Evolutionary conservation across 2,113 vertebrate genomes (phyloP).

Genomic region (Podarcis raffonei): DNA sequence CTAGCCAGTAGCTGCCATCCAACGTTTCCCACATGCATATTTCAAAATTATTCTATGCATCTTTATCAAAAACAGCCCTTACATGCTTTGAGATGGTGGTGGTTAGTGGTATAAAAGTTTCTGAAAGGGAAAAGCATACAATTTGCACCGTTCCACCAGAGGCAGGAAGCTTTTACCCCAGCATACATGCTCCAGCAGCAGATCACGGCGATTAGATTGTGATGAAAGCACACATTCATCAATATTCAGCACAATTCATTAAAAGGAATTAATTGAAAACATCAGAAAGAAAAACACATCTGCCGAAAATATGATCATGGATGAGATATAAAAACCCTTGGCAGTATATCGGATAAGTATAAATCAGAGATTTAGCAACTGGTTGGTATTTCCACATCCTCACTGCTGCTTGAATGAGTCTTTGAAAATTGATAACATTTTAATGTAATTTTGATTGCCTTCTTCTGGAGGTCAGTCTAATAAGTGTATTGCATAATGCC

Average conservation of each 20-base stretch:
- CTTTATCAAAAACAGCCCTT: neutral
- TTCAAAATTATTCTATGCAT: neutral
- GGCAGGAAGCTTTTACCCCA: neutral
- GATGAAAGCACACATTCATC: neutral
- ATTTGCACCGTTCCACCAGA: neutral
- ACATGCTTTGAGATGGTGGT: neutral
- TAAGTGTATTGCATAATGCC: constrained; percentile 44
- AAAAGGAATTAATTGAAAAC: constrained; percentile 46
- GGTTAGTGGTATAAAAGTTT: neutral
- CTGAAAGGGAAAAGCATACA: neutral
- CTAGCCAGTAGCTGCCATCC: neutral
- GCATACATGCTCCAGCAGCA: neutral
- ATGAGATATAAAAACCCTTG: constrained; percentile 46
- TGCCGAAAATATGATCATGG: constrained; percentile 43
- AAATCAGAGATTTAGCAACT: constrained; percentile 53
- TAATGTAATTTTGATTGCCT: constrained; percentile 51
- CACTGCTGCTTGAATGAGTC: constrained; percentile 29
- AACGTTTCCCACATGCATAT: neutral
- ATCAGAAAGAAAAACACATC: constrained; percentile 36
- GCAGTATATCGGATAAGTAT: constrained; percentile 44
- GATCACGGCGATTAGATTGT: no score
- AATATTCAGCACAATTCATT: constrained; percentile 9
- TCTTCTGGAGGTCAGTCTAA: constrained; percentile 57
- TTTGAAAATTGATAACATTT: constrained; percentile 51
- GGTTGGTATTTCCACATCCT: constrained; percentile 50